phyloP scores from a whole-genome alignment of 2,113 vertebrate genomes.

The Cichladusa arquata region DNA sequence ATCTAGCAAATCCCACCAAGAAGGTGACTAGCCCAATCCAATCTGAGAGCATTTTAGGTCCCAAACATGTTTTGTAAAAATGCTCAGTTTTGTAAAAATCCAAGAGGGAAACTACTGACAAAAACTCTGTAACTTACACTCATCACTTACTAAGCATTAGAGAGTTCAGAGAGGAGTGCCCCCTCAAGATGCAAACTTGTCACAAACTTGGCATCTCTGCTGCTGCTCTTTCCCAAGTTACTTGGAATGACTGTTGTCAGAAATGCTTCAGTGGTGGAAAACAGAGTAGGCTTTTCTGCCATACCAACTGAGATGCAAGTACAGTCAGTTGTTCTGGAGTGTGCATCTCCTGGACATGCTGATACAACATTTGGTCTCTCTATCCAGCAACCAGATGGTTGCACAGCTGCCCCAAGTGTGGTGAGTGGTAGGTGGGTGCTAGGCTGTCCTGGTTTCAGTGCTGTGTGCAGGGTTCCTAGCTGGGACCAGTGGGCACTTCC shows the following conservation, averaged over 20 bases:
- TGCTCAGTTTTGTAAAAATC: background rate
- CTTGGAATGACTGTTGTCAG: background rate
- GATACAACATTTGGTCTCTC: background rate
- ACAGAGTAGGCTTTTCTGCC: background rate
- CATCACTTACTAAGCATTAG: background rate
- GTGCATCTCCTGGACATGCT: background rate
- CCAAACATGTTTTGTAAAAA: background rate
- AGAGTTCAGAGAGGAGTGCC: background rate
- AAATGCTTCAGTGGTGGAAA: background rate
- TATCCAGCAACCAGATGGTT: background rate
- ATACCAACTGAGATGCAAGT: background rate
- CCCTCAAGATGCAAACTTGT: background rate
- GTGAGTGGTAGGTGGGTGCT: background rate
- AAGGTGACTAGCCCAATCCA: background rate
- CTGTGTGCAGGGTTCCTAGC: background rate
- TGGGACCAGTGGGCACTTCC: background rate
- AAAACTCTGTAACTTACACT: background rate
- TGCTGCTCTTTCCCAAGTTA: background rate
- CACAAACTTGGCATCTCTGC: background rate
- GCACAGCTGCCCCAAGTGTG: background rate
- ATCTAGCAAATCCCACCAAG: background rate
- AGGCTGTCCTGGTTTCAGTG: background rate
- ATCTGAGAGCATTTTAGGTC: background rate
- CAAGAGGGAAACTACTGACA: background rate
- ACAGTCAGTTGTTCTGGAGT: background rate